Evolutionary conservation across 2,797 vertebrate species (phyloP), one percentile per base, ranked within the genome.

Genomic region (Oophaga sylvatica): DNA sequence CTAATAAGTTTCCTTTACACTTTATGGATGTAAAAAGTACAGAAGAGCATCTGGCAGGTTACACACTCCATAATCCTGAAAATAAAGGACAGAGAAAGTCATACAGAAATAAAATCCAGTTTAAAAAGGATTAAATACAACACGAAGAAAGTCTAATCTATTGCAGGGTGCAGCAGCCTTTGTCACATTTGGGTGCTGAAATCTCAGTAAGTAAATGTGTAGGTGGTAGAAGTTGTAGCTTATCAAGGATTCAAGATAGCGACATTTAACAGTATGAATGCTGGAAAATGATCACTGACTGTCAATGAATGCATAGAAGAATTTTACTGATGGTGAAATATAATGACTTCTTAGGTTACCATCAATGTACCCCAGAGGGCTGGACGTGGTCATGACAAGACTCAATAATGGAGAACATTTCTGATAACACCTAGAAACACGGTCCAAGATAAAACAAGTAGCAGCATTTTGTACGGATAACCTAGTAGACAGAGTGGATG

Each of bases 391-490:
- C 78, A 85, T 78, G 19, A 19, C 7, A 56, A 17, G 31, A 63
- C 41, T 29, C 8, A 75, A n/a, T 35, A 80, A 82, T 35, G 48
- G 60, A 83, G 48, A 70, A 65, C 59, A 75, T 80, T 19, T 68
- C 15, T 62, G 35, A 41, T 35, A 71, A 89, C 16, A 86, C 8
- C 13, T 5, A 78, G 15, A 41, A 84, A 62, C 53, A 17, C 7
- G 22, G 17, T 63, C 60, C 53, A 20, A 70, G 63, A 60, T 17
- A 89, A 78, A 78, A 78, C 20, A 73, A 45, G 29, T 79, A 89
- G 88, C 88, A 89, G 84, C 80, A 86, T 73, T 68, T 83, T 83
- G 73, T 84, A 84, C 77, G 53, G 83, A 63, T 35, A 12, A 29
- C 45, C 62, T 59, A 80, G 31, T 35, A 35, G 5, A 65, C 7